phyloP scores from a whole-genome alignment of 2,888 invertebrate species.

The Callyntrura guangdongensis region DNA sequence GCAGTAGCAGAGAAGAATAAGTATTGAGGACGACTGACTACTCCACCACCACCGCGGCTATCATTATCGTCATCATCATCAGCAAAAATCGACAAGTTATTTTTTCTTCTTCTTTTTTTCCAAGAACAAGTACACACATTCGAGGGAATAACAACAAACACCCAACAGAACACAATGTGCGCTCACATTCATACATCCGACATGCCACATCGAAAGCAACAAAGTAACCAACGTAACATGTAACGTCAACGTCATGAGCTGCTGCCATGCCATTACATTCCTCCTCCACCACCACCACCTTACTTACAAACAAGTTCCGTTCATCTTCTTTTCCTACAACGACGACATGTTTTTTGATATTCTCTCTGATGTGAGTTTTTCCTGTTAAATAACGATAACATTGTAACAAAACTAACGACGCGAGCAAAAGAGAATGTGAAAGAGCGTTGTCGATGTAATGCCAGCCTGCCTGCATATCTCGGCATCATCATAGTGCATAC shows the following conservation, averaged over 20 bases:
- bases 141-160: conserved; percentile 9
- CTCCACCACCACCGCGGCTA: conserved; percentile 25
- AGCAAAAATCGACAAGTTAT: conserved; percentile 41
- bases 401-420: not conserved
- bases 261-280: too few species aligned
- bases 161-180: conserved; percentile 12
- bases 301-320: not conserved
- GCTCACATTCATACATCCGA: not conserved
- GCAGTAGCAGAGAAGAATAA: not conserved
- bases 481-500: too few species aligned
- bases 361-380: not conserved
- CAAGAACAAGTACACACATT: not conserved
- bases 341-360: too few species aligned
- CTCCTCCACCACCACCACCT: too few species aligned
- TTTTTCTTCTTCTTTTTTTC: not conserved
- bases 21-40: not conserved
- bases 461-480: not conserved
- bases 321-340: not conserved
- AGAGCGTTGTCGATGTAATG: not conserved
- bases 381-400: conserved; percentile 5
- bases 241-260: not conserved
- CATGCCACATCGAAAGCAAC: too few species aligned
- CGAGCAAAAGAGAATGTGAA: not conserved
- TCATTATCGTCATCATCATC: not conserved
- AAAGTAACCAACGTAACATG: not conserved